Evolutionary conservation across 2,888 invertebrate species (phyloP).

Genomic region (Ectemnius cavifrons): DNA sequence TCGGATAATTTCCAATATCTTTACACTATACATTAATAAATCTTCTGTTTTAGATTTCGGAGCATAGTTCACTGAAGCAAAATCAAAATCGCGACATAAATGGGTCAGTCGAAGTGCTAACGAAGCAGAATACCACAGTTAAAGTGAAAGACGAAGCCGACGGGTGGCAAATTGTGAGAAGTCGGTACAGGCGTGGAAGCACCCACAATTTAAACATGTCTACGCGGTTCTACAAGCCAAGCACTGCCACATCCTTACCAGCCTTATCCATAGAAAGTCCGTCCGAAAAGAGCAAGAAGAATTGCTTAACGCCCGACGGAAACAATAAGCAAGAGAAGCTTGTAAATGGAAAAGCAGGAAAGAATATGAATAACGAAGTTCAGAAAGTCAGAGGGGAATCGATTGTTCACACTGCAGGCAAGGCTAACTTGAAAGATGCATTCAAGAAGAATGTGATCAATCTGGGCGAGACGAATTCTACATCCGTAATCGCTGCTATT

Average conservation of each 20-base stretch:
- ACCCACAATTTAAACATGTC: conserved; percentile 81
- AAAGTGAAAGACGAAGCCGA: conserved; percentile 78
- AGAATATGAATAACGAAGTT: conserved; percentile 62
- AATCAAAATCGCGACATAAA: conserved; percentile 67
- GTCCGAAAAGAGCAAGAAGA: conserved; percentile 68
- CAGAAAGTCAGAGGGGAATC: conserved; percentile 63
- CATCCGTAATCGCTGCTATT: conserved; percentile 75
- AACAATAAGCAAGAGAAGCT: conserved; percentile 59
- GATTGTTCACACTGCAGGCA: conserved; percentile 29
- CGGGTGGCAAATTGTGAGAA: conserved; percentile 95
- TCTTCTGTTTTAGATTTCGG: conserved; percentile 46
- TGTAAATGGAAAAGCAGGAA: conserved; percentile 63
- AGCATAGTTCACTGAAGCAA: conserved; percentile 44
- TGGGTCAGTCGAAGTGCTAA: conserved; percentile 70
- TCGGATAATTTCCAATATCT: neutral
- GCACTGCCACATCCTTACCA: conserved; percentile 90
- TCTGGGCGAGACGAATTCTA: conserved; percentile 70
- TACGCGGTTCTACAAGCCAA: conserved; percentile 89
- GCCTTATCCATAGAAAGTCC: conserved; percentile 80
- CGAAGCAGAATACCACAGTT: conserved; percentile 67
- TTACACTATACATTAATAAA: neutral
- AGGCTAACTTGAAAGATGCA: conserved; percentile 49
- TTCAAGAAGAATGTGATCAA: conserved; percentile 52
- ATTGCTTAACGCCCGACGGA: conserved; percentile 65
- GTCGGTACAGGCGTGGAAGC: conserved; percentile 84